These are phyloP conservation scores for Apostichopus parvimensis DNA, from an alignment of 35 echinoderm and acorn worm genomes.

Conservation along the genomic window DNA sequence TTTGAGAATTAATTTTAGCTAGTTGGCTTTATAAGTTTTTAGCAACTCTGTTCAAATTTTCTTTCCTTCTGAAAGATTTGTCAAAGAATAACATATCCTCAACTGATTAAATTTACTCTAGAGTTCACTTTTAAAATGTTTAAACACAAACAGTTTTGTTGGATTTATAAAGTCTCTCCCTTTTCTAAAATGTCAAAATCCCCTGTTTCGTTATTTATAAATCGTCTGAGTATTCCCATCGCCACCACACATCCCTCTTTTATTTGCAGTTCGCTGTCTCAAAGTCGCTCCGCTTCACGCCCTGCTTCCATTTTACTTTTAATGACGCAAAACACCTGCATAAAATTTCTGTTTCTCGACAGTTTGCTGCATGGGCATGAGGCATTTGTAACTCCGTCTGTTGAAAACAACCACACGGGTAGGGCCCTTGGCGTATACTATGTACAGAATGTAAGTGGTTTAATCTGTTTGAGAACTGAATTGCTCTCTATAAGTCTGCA, in stretches of 20 bases:
- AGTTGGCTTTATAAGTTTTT: no score
- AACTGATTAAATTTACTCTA: no score
- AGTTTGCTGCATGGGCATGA: constrained; percentile 97
- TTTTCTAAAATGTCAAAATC: not conserved
- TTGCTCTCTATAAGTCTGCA: no score
- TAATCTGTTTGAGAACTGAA: not conserved
- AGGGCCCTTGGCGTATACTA: constrained; percentile 94
- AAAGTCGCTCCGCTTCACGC: constrained; percentile 10
- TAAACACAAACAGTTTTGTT: not conserved
- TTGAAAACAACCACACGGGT: constrained; percentile 76
- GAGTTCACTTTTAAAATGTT: no score
- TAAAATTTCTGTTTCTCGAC: constrained; percentile 78
- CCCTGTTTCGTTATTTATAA: not conserved
- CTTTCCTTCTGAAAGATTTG: no score
- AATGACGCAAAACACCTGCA: constrained; percentile 3
- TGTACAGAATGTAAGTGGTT: constrained; percentile 98
- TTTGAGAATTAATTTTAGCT: no score
- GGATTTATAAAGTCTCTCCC: not conserved
- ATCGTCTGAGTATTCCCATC: not conserved
- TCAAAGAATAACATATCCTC: no score
- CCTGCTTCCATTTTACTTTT: constrained; percentile 61
- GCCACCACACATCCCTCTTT: not conserved
- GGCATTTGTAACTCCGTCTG: constrained; percentile 95
- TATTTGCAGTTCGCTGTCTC: not conserved
- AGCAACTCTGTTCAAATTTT: no score